phyloP scores from a whole-genome alignment of 2,888 invertebrate species.

The Heliothis peltigera region DNA sequence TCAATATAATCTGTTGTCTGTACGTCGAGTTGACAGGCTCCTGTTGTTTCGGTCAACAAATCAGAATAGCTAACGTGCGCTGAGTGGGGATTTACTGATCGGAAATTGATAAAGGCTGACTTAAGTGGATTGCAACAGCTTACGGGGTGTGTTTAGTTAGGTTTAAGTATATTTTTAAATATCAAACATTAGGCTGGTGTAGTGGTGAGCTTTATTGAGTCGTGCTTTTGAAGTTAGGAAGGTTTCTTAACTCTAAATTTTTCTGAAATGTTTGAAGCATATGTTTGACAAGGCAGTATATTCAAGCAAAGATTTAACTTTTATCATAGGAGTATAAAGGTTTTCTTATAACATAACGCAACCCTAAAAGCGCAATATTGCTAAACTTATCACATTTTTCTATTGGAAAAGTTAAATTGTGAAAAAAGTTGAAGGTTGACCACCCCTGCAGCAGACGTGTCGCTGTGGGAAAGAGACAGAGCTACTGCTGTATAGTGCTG shows the following conservation, averaged over 20 bases:
- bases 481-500: not conserved
- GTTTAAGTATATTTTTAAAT: not conserved
- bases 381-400: no score
- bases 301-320: no score
- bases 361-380: no score
- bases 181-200: no score
- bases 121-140: not conserved
- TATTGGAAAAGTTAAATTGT: not conserved
- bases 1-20: conserved; percentile 22
- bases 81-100: not conserved
- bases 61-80: not conserved
- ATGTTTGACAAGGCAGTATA: no score
- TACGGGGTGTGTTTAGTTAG: not conserved
- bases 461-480: not conserved
- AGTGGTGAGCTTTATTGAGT: no score
- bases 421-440: conserved; percentile 2
- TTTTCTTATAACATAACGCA: no score
- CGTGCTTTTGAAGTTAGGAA: no score
- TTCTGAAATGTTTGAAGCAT: no score
- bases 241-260: no score
- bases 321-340: no score
- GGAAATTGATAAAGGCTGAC: not conserved
- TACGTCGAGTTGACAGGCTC: conserved; percentile 1
- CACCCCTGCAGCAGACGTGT: conserved; percentile 19
- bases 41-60: conserved; percentile 1